Conservation (phyloP, 2,797 vertebrate species). For the Catharus ustulatus region DNA sequence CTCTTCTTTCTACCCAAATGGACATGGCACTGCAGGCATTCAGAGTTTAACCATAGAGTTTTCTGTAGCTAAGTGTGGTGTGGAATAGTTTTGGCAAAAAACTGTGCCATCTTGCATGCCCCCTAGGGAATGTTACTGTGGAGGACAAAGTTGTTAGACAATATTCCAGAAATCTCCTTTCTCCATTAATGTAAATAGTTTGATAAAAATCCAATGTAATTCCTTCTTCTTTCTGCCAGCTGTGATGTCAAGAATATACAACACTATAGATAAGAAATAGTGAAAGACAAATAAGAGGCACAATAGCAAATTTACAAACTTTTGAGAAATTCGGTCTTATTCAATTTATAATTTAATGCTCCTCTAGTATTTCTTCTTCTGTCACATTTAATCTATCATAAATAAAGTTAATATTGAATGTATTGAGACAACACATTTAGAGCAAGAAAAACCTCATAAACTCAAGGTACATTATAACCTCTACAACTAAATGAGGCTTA, state of each 20-base stretch:
- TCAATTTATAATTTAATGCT: not conserved
- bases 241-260: not conserved
- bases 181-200: not conserved
- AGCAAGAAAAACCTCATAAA: constrained; percentile 14
- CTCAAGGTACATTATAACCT: not conserved
- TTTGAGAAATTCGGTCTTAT: not conserved
- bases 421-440: not conserved
- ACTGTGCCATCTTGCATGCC: not conserved
- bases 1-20: not conserved
- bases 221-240: not conserved
- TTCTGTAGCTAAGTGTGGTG: not conserved
- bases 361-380: not conserved
- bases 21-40: not conserved
- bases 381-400: not conserved
- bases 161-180: not conserved
- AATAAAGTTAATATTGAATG: not conserved
- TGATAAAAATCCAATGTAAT: not conserved
- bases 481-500: constrained; percentile 4
- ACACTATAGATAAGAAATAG: not conserved
- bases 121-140: not conserved
- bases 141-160: not conserved
- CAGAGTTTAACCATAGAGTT: not conserved
- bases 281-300: not conserved
- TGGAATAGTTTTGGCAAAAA: not conserved
- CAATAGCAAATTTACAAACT: not conserved